phyloP scores from a whole-genome alignment of 2,113 vertebrate species.

The Lepus europaeus region DNA sequence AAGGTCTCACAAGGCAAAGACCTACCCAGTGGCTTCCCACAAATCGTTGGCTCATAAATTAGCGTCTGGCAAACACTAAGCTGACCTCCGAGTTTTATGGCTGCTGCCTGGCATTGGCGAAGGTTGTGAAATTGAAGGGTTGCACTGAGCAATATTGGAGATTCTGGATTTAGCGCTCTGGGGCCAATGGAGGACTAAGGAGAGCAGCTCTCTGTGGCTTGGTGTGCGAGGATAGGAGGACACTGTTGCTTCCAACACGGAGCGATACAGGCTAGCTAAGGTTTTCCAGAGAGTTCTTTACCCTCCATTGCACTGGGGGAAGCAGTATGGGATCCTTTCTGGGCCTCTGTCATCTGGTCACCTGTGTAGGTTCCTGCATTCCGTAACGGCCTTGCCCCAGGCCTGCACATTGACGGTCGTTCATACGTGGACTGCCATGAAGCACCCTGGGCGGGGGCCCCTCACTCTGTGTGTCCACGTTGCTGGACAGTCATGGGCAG shows the following conservation, averaged over 20 bases:
- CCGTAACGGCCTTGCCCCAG: not conserved
- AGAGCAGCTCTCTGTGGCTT: not conserved
- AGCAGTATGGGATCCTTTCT: not conserved
- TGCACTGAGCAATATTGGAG: not conserved
- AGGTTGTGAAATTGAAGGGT: not conserved
- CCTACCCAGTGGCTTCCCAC: not conserved
- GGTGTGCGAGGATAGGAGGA: accelerated
- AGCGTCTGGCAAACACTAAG: not conserved
- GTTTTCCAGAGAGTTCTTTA: not conserved
- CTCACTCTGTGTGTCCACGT: not conserved
- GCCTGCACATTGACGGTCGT: accelerated
- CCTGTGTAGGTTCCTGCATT: not conserved
- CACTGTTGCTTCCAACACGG: not conserved
- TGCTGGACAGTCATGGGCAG: accelerated
- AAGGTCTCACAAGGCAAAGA: not conserved
- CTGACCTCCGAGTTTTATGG: not conserved
- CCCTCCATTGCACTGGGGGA: not conserved
- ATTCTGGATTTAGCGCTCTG: not conserved
- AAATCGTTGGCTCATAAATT: not conserved
- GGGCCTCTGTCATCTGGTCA: not conserved
- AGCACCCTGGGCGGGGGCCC: not conserved
- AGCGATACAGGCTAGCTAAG: not conserved
- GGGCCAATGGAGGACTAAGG: not conserved
- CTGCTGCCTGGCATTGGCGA: not conserved
- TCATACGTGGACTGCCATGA: not conserved